Evolutionary conservation across 2,113 vertebrate species (phyloP), one percentile per base, ranked within the genome.

Genomic region (Microtus richardsoni): DNA sequence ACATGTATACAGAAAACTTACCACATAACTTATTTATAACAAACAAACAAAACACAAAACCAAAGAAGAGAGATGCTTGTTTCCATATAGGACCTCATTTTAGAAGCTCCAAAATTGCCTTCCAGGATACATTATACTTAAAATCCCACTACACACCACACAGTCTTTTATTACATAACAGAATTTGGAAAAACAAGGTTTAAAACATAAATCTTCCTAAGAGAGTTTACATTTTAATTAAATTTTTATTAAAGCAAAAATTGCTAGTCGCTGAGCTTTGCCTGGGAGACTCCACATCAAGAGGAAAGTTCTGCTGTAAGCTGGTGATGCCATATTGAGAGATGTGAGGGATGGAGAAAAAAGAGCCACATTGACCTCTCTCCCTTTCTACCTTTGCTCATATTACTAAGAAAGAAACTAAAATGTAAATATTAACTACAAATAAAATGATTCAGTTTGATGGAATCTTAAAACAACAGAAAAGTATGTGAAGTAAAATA

Each of bases 171-270:
- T 95, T 90, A 78, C 44, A 60, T 68, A 94, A 77, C 47, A 92
- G 66, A 85, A 89, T 93, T 91, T 80, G 41, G 47, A 92, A 95
- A 95, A 95, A 84, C 68, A 84, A 68, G 64, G 19, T 41, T 97
- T 90, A 96, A 95, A 89, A 91, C 49, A 84, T 90, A 96, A 96
- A 92, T 92, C 83, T 92, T 93, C 66, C 54, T 85, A 90, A 82
- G 33, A 80, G 91, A 91, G 49, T 89, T 86, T 95, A 77, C 68
- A 88, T 95, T 92, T 96, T 91, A 94, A 93, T 94, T 95, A 92
- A 70, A 82, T 86, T 97, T 92, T 86, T 95, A 91, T 86, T 94
- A 90, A 91, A 96, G 77, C 64, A 49, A 95, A 96, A 96, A 84
- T 94, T 82, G 91, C 75, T 7, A 17, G 79, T 95, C 62, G 54